These are phyloP conservation scores for Bombus picipes DNA, from an alignment of 1,140 invertebrate species.

Conservation along the genomic window DNA sequence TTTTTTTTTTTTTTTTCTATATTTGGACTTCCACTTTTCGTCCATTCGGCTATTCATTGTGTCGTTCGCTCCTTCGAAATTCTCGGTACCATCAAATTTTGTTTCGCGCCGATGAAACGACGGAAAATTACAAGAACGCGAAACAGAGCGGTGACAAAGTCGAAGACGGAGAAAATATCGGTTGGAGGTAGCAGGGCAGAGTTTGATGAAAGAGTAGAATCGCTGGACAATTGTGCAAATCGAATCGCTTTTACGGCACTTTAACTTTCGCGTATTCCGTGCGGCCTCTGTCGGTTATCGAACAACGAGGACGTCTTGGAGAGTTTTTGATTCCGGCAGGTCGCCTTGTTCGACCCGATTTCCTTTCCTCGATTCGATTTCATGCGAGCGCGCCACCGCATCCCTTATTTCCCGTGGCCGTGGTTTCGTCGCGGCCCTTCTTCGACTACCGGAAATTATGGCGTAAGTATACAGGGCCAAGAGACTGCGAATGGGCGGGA, in stretches of 20 bases:
- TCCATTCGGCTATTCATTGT: background rate
- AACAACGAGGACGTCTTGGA: constrained; percentile 10
- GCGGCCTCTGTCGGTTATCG: background rate
- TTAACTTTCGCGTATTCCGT: constrained; percentile 10
- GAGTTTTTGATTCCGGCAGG: constrained; percentile 37
- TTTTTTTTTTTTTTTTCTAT: background rate
- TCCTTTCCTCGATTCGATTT: too few relatives aligned
- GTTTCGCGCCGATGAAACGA: background rate
- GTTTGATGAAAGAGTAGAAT: constrained; percentile 46
- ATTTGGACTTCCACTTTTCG: background rate
- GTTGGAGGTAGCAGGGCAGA: background rate
- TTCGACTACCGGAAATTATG: background rate
- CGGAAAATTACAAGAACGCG: constrained; percentile 42
- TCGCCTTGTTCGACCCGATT: constrained; percentile 23
- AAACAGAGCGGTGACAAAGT: background rate
- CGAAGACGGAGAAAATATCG: background rate
- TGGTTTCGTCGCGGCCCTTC: background rate
- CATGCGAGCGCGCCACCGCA: too few relatives aligned
- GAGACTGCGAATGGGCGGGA: too few relatives aligned
- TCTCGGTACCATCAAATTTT: background rate
- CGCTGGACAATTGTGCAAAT: constrained; percentile 49
- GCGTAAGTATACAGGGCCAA: too few relatives aligned
- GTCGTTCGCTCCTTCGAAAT: background rate
- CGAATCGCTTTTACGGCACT: constrained; percentile 58
- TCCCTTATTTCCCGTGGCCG: background rate